Evolutionary conservation across 92 coral and sea anemone species (phyloP), one percentile per base, ranked within the genome.

Genomic region (Epizoanthus stellaris): DNA sequence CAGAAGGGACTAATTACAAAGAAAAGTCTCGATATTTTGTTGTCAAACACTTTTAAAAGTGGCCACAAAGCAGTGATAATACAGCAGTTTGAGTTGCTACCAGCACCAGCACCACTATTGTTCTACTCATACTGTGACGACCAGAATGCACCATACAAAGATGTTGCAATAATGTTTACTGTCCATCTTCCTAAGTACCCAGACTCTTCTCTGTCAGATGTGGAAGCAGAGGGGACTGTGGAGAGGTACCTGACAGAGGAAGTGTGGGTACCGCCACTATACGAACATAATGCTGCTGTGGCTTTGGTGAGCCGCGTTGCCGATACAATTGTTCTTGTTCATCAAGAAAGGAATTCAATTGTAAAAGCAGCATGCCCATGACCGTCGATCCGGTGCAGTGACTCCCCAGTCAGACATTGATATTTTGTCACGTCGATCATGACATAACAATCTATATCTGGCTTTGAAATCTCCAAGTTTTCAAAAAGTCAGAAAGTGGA

Each of bases 221-320:
- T 73, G 3, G 94, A 93, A 30, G 80, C 89, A 1, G 98, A 95
- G 77, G 93, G 89, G 6, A n/a, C 66, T 6, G 93, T 92, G 0
- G 98, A 92, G 77, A 88, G 54, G 39, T 95, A 84, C 67, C 85
- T 95, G 49, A 23, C 89, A 3, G 71, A 92, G 0, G 84, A 89
- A 25, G 93, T 86, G 4, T 95, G 98, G 98, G 83, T 81, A 11
- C 23, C 62, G 11, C 76, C 74, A 15, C 2, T 43, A 17, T 92
- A 90, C 68, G 94, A 91, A 15, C 72, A 49, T 38, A 94, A 95
- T 70, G 85, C 94, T 1, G 91, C 90, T 11, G 93, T 85, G 21
- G 98, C 93, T n/a, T 89, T 94, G 39, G 66, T 95, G 43, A 92
- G 93, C 82, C 98, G 98, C n/a, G 91, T 95, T 52, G 88, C 98